A percentile compares a stretch with the other conserved stretches of the same genome.
These are phyloP conservation scores for Suillia variegata DNA, from an alignment of 2,888 invertebrate genomes.

Conservation along the genomic window DNA sequence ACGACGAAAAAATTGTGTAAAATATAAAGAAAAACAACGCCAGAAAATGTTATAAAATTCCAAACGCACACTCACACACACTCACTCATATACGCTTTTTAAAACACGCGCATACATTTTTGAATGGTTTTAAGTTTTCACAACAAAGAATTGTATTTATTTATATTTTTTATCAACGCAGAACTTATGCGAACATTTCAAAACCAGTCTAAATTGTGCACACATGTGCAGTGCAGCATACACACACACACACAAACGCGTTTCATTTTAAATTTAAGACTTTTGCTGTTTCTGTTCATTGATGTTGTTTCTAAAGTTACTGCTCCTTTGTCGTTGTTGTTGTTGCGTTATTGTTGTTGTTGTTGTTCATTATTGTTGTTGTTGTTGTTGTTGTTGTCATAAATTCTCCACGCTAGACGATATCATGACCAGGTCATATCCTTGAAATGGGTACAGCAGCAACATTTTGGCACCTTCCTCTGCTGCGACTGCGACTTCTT, in stretches of 20 bases:
- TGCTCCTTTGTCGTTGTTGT: too few relatives aligned
- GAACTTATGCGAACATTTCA: too few relatives aligned
- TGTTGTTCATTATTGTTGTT: conserved; percentile 21
- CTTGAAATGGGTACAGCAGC: conserved; percentile 18
- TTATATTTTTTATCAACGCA: too few relatives aligned
- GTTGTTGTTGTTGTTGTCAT: conserved; percentile 7
- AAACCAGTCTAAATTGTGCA: too few relatives aligned
- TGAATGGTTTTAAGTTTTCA: neutral
- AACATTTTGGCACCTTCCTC: neutral
- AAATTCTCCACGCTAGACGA: conserved; percentile 17
- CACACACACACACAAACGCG: neutral
- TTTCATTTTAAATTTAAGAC: neutral
- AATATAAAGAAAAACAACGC: neutral
- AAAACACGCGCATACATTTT: too few relatives aligned
- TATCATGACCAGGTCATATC: conserved; percentile 15
- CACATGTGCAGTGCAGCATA: too few relatives aligned
- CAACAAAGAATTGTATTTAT: too few relatives aligned
- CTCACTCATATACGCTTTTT: neutral
- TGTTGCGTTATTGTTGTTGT: neutral
- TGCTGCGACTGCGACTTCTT: too few relatives aligned
- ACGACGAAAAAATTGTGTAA: neutral
- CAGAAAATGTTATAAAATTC: neutral
- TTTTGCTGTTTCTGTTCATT: neutral
- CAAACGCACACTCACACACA: neutral
- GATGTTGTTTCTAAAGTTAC: neutral